These are phyloP conservation scores for Pseudachorutes palmiensis DNA, from an alignment of 1,140 invertebrate genomes.

Conservation along the genomic window DNA sequence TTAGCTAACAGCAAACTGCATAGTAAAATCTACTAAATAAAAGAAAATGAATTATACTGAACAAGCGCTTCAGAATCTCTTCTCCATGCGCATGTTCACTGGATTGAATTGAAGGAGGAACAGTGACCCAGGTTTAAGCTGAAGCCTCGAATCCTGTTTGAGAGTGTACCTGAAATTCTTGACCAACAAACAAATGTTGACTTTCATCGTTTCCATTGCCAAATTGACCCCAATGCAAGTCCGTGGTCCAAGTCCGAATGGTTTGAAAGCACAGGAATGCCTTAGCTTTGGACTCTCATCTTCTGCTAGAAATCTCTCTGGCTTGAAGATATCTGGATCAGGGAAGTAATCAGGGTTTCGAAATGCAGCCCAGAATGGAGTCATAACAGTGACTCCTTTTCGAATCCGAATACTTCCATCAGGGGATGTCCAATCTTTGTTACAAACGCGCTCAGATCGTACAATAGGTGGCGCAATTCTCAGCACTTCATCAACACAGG, in stretches of 20 bases:
- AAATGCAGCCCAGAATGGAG: constrained; percentile 54
- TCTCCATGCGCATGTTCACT: no score
- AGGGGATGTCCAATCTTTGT: constrained; percentile 26
- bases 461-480: constrained; percentile 26
- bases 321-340: constrained; percentile 48
- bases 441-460: constrained; percentile 33
- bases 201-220: constrained; percentile 17
- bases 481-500: constrained; percentile 24
- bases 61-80: no score
- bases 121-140: constrained; percentile 18
- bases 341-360: constrained; percentile 51
- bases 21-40: no score
- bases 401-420: constrained; percentile 22
- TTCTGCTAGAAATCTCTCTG: constrained; percentile 46
- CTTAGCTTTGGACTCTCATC: constrained; percentile 38
- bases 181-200: constrained; percentile 3
- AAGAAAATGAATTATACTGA: no score
- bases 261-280: constrained; percentile 50
- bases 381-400: constrained; percentile 45
- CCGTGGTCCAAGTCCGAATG: constrained; percentile 56
- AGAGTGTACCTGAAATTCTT: constrained; percentile 16
- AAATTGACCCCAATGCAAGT: constrained; percentile 40
- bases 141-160: constrained; percentile 17
- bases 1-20: no score
- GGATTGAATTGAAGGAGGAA: constrained; percentile 21